Base-by-base conservation (phyloP, 2,113 vertebrate genomes). In the Cynoglossus semilaevis region DNA sequence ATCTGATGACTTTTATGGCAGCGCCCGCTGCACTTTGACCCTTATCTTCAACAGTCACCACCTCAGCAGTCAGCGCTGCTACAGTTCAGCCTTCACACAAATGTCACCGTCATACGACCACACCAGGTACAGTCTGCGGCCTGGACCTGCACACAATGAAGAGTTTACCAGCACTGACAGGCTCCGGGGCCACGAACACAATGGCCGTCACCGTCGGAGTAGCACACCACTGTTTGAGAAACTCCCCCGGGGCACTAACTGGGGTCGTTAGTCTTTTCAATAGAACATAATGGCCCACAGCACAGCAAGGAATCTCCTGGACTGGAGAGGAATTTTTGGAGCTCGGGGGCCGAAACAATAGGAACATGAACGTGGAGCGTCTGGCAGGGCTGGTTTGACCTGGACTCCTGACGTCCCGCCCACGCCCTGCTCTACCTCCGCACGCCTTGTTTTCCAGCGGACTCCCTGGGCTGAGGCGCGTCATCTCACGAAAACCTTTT, bases 281-380 rank as follows among this genome's bases (percentile, higher is more conserved):
- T 84, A 81, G 84, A 72, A 68, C 54, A 90, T 88, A 90, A 88
- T 87, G 57, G 77, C 66, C 58, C 85, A 86, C 87, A 87, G 76
- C 77, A 64, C 29, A 15, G 55, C 36, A 1, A 86, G 87, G 83
- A 88, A 89, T 89, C 87, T 89, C 86, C 72, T 72, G 51, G 8
- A 72, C 83, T 74, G 60, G 0, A 71, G 76, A 83, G 85, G 85
- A 88, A 89, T 89, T 83, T 78, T 82, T 7, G 41, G 22, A 62
- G 82, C 45, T 29, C 69, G 17, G 44, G 34, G 64, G 63, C 37
- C 44, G 1, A 88, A 91, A 29, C 89, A 91, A 89, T 89, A 73
- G 85, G 44, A 64, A 46, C 56, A 7, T 58, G 43, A 18, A 63
- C 22, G 14, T 62, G 74, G 71, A 72, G 70, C 67, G 50, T 63